A percentile compares a stretch with the other conserved stretches of the same genome.
These are phyloP conservation scores for Formica aserva DNA, from an alignment of 2,888 invertebrate species.

Conservation along the genomic window DNA sequence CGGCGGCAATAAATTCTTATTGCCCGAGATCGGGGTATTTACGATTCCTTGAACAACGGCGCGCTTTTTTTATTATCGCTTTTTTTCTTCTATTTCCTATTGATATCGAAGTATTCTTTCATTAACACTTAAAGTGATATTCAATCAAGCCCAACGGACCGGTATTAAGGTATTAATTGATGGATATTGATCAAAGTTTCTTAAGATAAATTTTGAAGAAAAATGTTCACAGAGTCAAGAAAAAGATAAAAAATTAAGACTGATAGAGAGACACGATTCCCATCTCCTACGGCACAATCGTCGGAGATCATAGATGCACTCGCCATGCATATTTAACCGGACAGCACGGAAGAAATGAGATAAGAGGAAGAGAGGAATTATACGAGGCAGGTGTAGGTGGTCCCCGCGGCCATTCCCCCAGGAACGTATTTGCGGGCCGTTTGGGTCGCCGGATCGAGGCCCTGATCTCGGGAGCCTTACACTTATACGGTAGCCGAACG, in stretches of 20 bases:
- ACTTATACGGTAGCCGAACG: conserved; percentile 84
- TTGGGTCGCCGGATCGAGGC: conserved; percentile 60
- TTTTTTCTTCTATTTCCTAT: conserved; percentile 37
- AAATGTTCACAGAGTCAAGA: neutral
- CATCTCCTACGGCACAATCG: neutral
- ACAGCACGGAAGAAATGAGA: conserved; percentile 57
- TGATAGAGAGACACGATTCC: neutral
- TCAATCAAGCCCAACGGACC: neutral
- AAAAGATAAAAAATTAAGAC: neutral
- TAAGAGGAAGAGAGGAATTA: conserved; percentile 77
- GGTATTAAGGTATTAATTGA: conserved; percentile 7
- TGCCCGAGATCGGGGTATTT: conserved; percentile 75
- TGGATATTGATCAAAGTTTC: neutral
- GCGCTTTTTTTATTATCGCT: conserved; percentile 14
- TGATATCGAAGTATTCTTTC: conserved; percentile 19
- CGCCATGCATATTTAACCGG: conserved; percentile 32
- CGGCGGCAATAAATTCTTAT: conserved; percentile 84
- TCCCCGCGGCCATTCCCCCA: conserved; percentile 69
- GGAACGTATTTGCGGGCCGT: conserved; percentile 62
- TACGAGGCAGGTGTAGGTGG: conserved; percentile 84
- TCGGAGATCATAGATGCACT: conserved; percentile 30
- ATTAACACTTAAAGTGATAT: neutral
- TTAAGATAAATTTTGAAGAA: neutral
- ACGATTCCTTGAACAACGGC: conserved; percentile 70
- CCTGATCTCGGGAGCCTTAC: conserved; percentile 73